Evolutionary conservation across 2,888 invertebrate species (phyloP).

Genomic region (Ochropleura plecta): DNA sequence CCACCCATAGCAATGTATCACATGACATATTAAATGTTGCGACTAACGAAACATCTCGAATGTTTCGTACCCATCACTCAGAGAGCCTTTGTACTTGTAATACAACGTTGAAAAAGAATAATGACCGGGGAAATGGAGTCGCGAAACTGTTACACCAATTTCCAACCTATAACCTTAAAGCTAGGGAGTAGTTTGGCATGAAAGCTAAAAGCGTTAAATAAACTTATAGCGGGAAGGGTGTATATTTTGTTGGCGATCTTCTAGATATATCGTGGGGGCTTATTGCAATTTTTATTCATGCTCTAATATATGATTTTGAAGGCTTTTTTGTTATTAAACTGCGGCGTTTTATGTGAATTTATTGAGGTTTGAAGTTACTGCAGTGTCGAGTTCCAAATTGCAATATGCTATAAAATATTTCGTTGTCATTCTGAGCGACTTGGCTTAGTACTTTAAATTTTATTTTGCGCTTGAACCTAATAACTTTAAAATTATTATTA

Average conservation of each 20-base stretch:
- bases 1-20: conserved; percentile 54
- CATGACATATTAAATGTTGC: conserved; percentile 67
- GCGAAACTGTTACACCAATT: conserved; percentile 63
- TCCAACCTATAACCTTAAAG: conserved; percentile 39
- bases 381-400: conserved; percentile 20
- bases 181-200: conserved; percentile 33
- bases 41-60: conserved; percentile 69
- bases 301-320: conserved; percentile 57
- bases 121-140: conserved; percentile 69
- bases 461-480: not conserved
- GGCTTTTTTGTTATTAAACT: conserved; percentile 54
- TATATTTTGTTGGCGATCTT: conserved; percentile 68
- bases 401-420: conserved; percentile 29
- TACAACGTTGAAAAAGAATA: conserved; percentile 72
- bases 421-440: not conserved
- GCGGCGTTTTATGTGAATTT: conserved; percentile 53
- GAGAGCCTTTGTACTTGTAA: conserved; percentile 67
- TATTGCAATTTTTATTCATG: conserved; percentile 67
- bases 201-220: conserved; percentile 60
- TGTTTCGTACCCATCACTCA: conserved; percentile 65
- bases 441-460: not conserved
- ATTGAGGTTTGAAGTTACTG: conserved; percentile 42
- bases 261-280: conserved; percentile 64
- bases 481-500: not conserved
- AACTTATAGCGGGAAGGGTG: conserved; percentile 64